Evolutionary conservation across 2,113 vertebrate species (phyloP).

Genomic region (Ictalurus furcatus): DNA sequence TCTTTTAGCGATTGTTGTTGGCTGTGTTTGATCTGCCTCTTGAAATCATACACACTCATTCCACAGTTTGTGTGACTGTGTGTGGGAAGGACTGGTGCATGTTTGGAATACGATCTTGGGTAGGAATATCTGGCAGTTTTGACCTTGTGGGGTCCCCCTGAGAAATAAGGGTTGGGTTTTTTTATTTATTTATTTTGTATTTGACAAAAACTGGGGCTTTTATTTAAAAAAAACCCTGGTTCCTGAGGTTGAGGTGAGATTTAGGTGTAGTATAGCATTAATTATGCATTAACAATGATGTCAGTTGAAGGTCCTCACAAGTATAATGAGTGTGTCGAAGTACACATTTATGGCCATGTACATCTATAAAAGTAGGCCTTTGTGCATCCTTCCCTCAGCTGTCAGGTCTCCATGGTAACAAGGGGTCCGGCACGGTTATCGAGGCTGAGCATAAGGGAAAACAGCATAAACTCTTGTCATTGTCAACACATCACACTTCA

Average conservation of each 20-base stretch:
- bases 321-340: not conserved
- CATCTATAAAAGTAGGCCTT: conserved; percentile 67
- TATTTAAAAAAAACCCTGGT: no score
- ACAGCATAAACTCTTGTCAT: conserved; percentile 60
- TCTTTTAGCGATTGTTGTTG: not conserved
- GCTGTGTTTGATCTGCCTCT: not conserved
- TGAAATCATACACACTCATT: not conserved
- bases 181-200: not conserved
- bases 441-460: conserved; percentile 66
- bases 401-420: conserved; percentile 77
- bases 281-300: not conserved
- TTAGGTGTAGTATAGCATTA: not conserved
- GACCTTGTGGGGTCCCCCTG: not conserved
- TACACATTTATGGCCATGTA: conserved; percentile 32
- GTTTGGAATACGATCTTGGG: not conserved
- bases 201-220: not conserved
- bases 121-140: not conserved
- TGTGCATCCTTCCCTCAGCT: conserved; percentile 62
- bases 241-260: not conserved
- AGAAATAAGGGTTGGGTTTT: not conserved
- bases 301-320: not conserved
- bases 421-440: conserved; percentile 68
- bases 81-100: not conserved
- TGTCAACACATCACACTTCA: conserved; percentile 21
- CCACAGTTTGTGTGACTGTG: not conserved